Conservation (phyloP, 2,113 vertebrate genomes). For the Sapayoa aenigma region DNA sequence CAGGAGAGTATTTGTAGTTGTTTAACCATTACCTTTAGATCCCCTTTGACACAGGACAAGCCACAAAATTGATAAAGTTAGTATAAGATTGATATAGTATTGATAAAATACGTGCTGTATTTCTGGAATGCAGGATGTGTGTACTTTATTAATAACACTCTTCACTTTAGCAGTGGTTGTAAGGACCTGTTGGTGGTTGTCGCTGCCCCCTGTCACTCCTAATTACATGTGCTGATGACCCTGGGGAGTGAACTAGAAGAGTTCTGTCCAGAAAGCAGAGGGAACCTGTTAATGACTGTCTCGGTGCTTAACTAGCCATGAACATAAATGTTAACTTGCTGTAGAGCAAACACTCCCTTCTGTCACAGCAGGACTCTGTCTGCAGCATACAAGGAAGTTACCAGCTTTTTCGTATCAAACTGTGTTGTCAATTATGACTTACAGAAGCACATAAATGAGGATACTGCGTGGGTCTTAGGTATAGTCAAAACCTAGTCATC, state of each 20-base stretch:
- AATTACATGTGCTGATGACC: neutral
- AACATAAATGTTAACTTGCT: neutral
- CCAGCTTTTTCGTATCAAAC: neutral
- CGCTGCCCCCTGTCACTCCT: neutral
- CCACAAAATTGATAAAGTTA: too few relatives aligned
- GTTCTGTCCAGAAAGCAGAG: neutral
- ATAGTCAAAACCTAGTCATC: neutral
- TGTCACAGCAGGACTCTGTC: neutral
- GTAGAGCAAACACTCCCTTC: neutral
- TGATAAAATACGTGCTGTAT: neutral
- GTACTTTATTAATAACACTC: neutral
- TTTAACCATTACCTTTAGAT: neutral
- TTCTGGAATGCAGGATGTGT: neutral
- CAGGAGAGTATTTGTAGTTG: neutral
- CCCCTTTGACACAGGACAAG: neutral
- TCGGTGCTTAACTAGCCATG: neutral
- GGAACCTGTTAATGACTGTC: conserved; percentile 27
- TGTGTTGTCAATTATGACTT: neutral
- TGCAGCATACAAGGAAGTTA: neutral
- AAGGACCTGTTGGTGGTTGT: neutral
- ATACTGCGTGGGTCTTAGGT: neutral
- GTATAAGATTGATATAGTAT: too few relatives aligned
- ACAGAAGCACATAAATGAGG: neutral
- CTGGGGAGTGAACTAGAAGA: neutral
- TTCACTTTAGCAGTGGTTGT: neutral